Percentiles rank a stretch among this genome's conserved stretches.
phyloP scores from a whole-genome alignment of 2,113 vertebrate genomes.

The Poicephalus meyeri region DNA sequence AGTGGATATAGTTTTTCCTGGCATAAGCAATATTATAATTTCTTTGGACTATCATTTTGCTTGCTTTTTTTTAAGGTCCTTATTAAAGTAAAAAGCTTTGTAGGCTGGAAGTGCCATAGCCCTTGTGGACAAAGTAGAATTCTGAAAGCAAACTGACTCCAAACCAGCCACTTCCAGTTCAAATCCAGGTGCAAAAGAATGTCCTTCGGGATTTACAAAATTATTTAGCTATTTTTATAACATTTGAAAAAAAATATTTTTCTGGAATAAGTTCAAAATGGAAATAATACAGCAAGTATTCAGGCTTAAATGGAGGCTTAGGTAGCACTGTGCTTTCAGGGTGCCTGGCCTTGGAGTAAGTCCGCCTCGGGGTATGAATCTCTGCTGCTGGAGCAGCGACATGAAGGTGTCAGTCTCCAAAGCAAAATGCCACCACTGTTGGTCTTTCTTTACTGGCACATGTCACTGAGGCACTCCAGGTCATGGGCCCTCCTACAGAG shows the following conservation, averaged over 20 bases:
- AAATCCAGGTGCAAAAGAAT: not conserved
- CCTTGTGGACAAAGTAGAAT: not conserved
- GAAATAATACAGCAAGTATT: not conserved
- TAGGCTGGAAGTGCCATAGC: not conserved
- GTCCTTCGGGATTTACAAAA: conserved; percentile 17
- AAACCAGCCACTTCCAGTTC: conserved; percentile 30
- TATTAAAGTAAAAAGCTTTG: not conserved
- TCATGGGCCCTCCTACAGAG: not conserved
- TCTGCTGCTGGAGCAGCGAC: not conserved
- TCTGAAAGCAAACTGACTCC: not conserved
- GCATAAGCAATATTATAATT: not conserved
- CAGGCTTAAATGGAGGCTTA: not conserved
- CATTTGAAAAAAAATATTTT: not conserved
- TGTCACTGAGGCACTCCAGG: accelerated
- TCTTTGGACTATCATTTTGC: not conserved
- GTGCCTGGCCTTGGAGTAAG: not conserved
- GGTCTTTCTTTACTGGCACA: accelerated
- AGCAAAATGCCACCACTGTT: not conserved
- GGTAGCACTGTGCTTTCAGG: not conserved
- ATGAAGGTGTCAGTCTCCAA: not conserved
- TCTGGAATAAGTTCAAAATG: conserved; percentile 15
- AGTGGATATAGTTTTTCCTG: not conserved
- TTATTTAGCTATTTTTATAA: conserved; percentile 20
- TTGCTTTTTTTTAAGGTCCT: not conserved
- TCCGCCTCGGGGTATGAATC: not conserved